Conservation (phyloP, 2,888 invertebrate species). For the Magallana nippona region DNA sequence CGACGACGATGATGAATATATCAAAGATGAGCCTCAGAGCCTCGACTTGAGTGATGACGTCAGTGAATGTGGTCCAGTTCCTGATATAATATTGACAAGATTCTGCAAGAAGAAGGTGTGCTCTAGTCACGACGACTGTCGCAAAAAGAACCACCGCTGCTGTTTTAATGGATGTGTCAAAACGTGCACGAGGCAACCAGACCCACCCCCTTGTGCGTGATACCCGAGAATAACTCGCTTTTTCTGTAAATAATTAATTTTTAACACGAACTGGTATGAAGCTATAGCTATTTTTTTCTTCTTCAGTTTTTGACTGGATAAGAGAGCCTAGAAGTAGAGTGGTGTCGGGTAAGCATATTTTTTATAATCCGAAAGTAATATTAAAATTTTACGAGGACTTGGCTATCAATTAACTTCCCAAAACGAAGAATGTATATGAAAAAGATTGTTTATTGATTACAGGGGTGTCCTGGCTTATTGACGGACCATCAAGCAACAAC, state of each 20-base stretch:
- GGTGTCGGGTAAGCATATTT: constrained; percentile 53
- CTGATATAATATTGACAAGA: constrained; percentile 57
- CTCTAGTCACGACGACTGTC: constrained; percentile 64
- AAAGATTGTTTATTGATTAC: constrained; percentile 38
- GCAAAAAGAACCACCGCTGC: constrained; percentile 57
- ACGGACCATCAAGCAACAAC: constrained; percentile 50
- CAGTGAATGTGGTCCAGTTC: constrained; percentile 65
- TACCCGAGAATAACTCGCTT: background rate
- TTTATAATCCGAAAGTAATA: background rate
- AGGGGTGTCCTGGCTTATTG: constrained; percentile 66
- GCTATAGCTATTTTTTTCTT: background rate
- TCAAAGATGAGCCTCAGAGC: background rate
- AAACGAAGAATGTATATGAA: background rate
- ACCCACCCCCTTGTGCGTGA: constrained; percentile 64
- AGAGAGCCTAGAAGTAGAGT: constrained; percentile 63
- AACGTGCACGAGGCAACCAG: constrained; percentile 64
- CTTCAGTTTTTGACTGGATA: constrained; percentile 70
- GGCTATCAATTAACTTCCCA: background rate
- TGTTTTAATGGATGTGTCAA: constrained; percentile 72
- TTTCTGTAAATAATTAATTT: too few relatives aligned
- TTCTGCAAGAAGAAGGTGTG: constrained; percentile 62
- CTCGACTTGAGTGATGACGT: constrained; percentile 11
- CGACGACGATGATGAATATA: background rate
- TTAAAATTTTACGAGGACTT: background rate
- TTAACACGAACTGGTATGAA: too few relatives aligned